Evolutionary conservation across 2,888 invertebrate species (phyloP).

Genomic region (Rutpela maculata): DNA sequence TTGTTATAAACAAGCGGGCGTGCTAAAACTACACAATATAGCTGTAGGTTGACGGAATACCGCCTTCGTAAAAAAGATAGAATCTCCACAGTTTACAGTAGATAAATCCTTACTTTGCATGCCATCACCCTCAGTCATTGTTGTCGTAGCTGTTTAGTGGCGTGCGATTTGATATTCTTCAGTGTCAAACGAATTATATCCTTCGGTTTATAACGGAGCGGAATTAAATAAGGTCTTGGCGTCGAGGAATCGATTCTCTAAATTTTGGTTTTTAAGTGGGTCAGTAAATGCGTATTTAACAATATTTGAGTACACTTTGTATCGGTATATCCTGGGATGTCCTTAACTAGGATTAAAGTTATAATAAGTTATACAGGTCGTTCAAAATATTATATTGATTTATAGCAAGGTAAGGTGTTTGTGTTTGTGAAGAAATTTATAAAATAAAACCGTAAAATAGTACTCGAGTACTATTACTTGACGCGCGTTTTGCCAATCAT

Average conservation of each 20-base stretch:
- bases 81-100: constrained; percentile 28
- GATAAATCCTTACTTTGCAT: constrained; percentile 35
- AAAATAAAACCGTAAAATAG: too few relatives aligned
- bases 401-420: too few relatives aligned
- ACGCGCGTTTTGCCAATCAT: too few relatives aligned
- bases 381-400: too few relatives aligned
- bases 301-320: too few relatives aligned
- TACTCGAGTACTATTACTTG: too few relatives aligned
- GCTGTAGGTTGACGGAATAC: constrained; percentile 27
- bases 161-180: constrained; percentile 32
- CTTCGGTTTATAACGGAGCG: constrained; percentile 23
- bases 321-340: too few relatives aligned
- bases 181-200: constrained; percentile 18
- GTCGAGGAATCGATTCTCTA: not conserved
- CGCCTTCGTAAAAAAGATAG: constrained; percentile 33
- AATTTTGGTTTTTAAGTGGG: not conserved
- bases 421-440: too few relatives aligned
- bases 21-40: constrained; percentile 24
- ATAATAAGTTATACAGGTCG: too few relatives aligned
- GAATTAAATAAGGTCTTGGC: not conserved
- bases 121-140: constrained; percentile 31
- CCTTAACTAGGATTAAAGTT: too few relatives aligned
- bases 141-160: constrained; percentile 33
- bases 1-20: constrained; percentile 23
- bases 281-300: not conserved